These are phyloP conservation scores for Myotis daubentonii DNA, from an alignment of 2,797 vertebrate species.

Conservation along the genomic window DNA sequence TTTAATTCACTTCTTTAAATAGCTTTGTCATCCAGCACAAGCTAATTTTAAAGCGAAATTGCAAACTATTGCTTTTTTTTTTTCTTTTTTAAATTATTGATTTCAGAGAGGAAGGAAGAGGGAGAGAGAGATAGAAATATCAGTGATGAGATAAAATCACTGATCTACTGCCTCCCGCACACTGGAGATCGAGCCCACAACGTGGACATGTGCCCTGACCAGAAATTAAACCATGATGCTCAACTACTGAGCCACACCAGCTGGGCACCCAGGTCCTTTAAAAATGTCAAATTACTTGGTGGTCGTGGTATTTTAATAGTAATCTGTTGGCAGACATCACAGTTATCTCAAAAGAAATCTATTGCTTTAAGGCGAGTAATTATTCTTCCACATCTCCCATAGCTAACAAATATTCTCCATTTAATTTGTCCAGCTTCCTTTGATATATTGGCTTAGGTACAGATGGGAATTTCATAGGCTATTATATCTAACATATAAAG, in stretches of 20 bases:
- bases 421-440: neutral
- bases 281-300: neutral
- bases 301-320: neutral
- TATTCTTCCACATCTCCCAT: neutral
- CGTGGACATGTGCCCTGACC: no score
- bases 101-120: no score
- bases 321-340: neutral
- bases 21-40: neutral
- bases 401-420: neutral
- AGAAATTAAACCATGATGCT: no score
- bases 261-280: neutral
- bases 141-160: no score
- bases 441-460: neutral
- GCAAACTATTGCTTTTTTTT: neutral
- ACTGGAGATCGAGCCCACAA: no score
- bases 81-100: no score
- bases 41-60: conserved; percentile 48
- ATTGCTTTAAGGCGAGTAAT: neutral
- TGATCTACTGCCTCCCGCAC: no score
- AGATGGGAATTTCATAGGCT: neutral
- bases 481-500: neutral
- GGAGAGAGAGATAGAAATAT: no score
- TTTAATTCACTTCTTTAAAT: conserved; percentile 35
- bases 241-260: no score
- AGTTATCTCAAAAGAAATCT: neutral